phyloP scores from a whole-genome alignment of 1,140 invertebrate genomes.

The Bombus confusus region DNA sequence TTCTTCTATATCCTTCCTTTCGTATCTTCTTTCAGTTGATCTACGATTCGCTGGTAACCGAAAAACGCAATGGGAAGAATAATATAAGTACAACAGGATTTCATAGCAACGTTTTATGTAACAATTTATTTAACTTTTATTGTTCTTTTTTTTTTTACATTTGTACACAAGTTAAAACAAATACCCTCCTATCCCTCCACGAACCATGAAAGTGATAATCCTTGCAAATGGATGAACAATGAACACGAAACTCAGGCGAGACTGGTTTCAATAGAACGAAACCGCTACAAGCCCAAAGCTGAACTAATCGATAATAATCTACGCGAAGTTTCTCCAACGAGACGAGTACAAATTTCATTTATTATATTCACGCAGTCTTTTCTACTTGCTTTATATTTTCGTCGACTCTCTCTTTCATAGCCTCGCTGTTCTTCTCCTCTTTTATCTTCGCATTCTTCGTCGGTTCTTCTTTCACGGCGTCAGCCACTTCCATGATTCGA shows the following conservation, averaged over 20 bases:
- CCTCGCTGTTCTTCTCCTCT: constrained; percentile 32
- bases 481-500: constrained; percentile 79
- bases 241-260: constrained; percentile 65
- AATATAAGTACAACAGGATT: neutral
- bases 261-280: constrained; percentile 62
- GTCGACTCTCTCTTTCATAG: constrained; percentile 10
- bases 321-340: neutral
- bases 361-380: constrained; percentile 28
- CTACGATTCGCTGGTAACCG: constrained; percentile 71
- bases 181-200: constrained; percentile 7
- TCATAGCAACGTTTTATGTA: constrained; percentile 47
- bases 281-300: constrained; percentile 73
- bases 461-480: constrained; percentile 60
- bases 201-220: constrained; percentile 45
- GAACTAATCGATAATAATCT: constrained; percentile 27
- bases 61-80: neutral
- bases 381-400: constrained; percentile 41
- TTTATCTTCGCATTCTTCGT: constrained; percentile 23
- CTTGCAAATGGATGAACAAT: constrained; percentile 40
- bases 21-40: neutral
- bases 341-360: neutral
- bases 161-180: constrained; percentile 58
- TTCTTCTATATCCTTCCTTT: neutral
- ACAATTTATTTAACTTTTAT: constrained; percentile 62
- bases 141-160: constrained; percentile 73